Evolutionary conservation across 2,797 vertebrate species (phyloP), one percentile per base, ranked within the genome.

Genomic region (Phrynocephalus forsythii): DNA sequence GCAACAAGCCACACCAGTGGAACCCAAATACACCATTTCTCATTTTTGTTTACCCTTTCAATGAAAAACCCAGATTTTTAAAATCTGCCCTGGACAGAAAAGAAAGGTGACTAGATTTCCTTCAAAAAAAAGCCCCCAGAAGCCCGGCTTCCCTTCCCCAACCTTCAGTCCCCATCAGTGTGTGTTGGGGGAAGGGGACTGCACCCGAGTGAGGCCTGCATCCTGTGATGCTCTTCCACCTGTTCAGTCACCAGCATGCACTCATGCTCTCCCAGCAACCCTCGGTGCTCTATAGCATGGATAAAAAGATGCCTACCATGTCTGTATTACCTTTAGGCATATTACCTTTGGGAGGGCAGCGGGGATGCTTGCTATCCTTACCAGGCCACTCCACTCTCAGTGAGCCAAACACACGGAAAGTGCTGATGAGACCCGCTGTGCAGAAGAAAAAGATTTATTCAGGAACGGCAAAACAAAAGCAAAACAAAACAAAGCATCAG

Each of bases 301-400:
- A 93, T 94, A 95, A 95, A 96, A 93, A 78, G 86, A 96, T 24
- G 95, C 99, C 97, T 97, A 99, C 99, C 99, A 97, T 96, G 96
- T 97, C 93, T 94, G 95, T 90, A 97, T 99, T 99, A 99, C 98
- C 99, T 99, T 99, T 99, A 83, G 99, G 98, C 97, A 98, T 98
- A 98, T 99, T 99, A 99, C 99, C 99, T 99, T 99, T 99, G 95
- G 99, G 99, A 97, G 99, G 99, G 96, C 98, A 99, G 97, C 99
- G 98, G 86, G 99, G 99, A 95, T 99, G 99, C 96, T 99, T 99
- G 94, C 98, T 99, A 97, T 99, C 99, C 99, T 99, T 99, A 99
- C 99, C 99, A 91, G 99, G 99, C 99, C 99, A 99, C 96, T 99
- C 98, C 95, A 99, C 99, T 95, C 96, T 98, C 96, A 99, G 96